A percentile compares a stretch with the other conserved stretches of the same genome.
These are phyloP conservation scores for Cebus imitator DNA, from an alignment of 2,113 vertebrate species.

Conservation along the genomic window DNA sequence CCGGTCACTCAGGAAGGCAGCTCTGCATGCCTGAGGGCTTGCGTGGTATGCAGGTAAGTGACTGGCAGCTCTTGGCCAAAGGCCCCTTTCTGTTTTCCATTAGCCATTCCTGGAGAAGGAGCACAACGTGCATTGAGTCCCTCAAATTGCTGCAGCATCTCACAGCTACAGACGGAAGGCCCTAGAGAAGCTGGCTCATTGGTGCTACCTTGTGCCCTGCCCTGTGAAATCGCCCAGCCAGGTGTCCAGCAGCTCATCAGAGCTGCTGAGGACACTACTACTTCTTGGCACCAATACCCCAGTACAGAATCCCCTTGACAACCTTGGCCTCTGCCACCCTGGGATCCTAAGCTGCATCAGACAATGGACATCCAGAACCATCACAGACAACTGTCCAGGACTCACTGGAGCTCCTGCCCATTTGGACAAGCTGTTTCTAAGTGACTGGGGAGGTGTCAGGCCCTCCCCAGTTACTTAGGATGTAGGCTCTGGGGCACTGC, in stretches of 20 bases:
- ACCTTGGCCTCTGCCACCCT: background rate
- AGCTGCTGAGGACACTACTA: background rate
- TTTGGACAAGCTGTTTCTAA: slow-evolving; percentile 9
- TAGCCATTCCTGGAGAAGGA: background rate
- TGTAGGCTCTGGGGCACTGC: background rate
- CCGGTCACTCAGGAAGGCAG: background rate
- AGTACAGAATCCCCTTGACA: slow-evolving; percentile 1
- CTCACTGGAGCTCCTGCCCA: slow-evolving; percentile 34
- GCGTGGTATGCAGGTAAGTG: background rate
- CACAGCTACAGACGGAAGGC: background rate
- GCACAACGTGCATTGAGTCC: background rate
- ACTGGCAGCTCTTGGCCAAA: background rate
- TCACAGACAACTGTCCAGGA: background rate
- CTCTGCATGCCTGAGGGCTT: too few relatives aligned
- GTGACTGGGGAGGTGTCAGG: background rate
- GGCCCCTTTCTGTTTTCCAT: background rate
- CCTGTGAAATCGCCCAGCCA: background rate
- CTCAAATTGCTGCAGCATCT: background rate
- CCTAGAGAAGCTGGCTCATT: background rate
- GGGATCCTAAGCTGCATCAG: background rate
- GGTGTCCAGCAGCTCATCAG: background rate
- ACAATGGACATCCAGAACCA: background rate
- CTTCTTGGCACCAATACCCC: background rate
- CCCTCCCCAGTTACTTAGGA: background rate
- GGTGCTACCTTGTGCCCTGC: background rate